These are phyloP conservation scores for Aphis craccivora DNA, from an alignment of 1,140 invertebrate genomes.

Conservation along the genomic window DNA sequence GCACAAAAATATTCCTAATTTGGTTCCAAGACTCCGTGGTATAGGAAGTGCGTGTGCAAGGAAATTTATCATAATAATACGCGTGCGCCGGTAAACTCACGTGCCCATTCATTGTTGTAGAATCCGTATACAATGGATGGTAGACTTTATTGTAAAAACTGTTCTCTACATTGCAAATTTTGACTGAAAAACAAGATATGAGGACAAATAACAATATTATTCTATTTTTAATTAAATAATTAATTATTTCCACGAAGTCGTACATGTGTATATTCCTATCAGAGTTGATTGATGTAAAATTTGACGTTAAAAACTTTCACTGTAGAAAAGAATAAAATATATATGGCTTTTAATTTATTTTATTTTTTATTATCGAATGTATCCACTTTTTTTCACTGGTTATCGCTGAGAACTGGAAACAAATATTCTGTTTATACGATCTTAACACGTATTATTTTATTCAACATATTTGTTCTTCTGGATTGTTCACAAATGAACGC, in stretches of 20 bases:
- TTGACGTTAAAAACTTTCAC: not conserved
- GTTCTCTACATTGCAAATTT: not conserved
- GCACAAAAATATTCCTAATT: not conserved
- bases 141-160: not conserved
- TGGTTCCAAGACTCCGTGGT: not conserved
- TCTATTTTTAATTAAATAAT: not conserved
- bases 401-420: not conserved
- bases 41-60: accelerated
- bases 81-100: not conserved
- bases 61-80: not conserved
- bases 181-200: not conserved
- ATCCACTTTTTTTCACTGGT: not conserved
- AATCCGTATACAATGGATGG: not conserved
- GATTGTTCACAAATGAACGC: not conserved
- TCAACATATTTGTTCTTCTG: not conserved
- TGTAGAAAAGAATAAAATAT: too few species aligned
- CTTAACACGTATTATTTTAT: slow-evolving; percentile 11
- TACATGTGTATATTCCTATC: not conserved
- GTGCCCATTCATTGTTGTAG: not conserved
- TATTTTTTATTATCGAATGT: not conserved
- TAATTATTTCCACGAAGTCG: not conserved
- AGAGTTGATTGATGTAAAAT: not conserved
- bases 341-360: too few species aligned
- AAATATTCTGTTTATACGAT: not conserved
- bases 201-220: not conserved